Base-by-base conservation (phyloP, 2,888 invertebrate genomes). In the Pseudeuparius sepicola region DNA sequence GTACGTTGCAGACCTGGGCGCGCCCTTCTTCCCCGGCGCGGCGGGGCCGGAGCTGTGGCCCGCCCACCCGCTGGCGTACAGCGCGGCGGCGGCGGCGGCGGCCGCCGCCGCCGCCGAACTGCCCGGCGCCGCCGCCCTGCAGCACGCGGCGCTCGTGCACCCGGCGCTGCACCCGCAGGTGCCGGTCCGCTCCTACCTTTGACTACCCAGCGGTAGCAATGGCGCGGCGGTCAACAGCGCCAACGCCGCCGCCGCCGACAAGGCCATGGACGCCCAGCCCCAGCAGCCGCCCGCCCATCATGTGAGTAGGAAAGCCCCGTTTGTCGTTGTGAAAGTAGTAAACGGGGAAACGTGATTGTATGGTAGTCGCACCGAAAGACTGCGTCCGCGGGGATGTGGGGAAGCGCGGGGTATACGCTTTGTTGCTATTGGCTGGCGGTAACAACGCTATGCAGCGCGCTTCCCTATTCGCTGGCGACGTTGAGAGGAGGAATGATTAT, bases 121-220 rank as follows among this genome's bases (percentile, higher is more conserved):
- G 65, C 71, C 90, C 63, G 87, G 83, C 43, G 80, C 80, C 46
- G 75, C 78, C 40, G 71, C 82, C 51, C 71, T 88, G 56, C 87
- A 87, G 63, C 87, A 87, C 67, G 80, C 79, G 49, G 84, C 90
- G 50, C 77, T 94, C 60, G 88, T 93, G 61, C 93, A 93, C 68
- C 93, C 93, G 64, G 93, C 90, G 68, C 81, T 94, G 70, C 90
- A 92, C 72, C 89, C 90, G 66, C 93, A 94, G 81, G 88, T 93
- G 68, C 90, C 90, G 66, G 90, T 90, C 67, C 86, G 89, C 70
- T 88, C 88, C 71, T 89, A 87, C 77, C 88, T 89, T 81, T 89
- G 88, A 89, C 88, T 88, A 87, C 84, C 86, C 20, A n/a, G 20
- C 7, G 20, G 7, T 20, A n/a, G n/a, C n/a, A 20, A 20, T 7